phyloP scores from a whole-genome alignment of 2,797 vertebrate species.

The Chlorospingus flavigularis region DNA sequence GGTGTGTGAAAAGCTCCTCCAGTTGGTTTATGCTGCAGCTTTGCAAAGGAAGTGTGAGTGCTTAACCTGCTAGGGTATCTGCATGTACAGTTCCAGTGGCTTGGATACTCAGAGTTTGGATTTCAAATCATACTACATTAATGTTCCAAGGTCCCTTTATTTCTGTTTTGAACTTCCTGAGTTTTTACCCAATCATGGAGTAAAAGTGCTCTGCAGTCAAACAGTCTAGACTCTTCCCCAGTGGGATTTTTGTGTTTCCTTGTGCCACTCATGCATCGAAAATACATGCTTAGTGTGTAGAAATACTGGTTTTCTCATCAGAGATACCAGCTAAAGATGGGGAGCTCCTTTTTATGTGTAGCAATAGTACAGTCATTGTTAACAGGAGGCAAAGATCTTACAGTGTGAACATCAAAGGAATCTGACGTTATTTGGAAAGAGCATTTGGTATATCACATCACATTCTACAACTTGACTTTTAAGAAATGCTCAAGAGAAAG shows the following conservation, averaged over 20 bases:
- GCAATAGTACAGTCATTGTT: neutral
- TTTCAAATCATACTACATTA: neutral
- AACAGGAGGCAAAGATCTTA: neutral
- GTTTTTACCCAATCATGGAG: neutral
- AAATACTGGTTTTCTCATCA: neutral
- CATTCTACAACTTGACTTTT: slow-evolving; percentile 29
- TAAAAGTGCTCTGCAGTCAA: neutral
- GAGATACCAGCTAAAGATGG: neutral
- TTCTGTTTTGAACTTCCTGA: neutral
- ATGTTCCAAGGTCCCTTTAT: neutral
- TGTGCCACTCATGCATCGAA: neutral
- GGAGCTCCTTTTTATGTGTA: neutral
- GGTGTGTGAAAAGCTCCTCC: neutral
- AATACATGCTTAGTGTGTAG: neutral
- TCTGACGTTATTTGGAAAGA: neutral
- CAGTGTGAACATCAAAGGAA: neutral
- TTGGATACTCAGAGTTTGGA: neutral
- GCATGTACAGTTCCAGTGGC: neutral
- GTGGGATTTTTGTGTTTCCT: neutral
- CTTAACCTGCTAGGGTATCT: neutral
- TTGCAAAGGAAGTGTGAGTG: neutral
- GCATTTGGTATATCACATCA: neutral
- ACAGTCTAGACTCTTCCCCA: neutral
- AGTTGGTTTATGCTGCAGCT: neutral
- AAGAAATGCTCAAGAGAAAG: slow-evolving; percentile 1